phyloP scores from a whole-genome alignment of 30 jellyfish, hydroid and myxozoan species.

The Turritopsis dohrnii region DNA sequence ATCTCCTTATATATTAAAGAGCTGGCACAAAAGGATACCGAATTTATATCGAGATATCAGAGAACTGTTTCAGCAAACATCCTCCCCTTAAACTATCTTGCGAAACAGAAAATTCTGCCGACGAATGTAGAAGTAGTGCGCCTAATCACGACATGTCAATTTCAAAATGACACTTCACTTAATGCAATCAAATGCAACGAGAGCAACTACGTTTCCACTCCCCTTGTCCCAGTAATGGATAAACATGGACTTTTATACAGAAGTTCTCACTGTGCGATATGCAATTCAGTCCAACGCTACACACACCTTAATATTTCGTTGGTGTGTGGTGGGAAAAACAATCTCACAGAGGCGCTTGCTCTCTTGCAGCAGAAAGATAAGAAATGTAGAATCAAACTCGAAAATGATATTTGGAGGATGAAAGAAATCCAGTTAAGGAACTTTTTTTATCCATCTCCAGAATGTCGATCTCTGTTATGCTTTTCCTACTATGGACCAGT shows the following conservation, averaged over 20 bases:
- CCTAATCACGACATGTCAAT: background rate
- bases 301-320: background rate
- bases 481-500: background rate
- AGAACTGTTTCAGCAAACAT: background rate
- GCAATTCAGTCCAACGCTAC: background rate
- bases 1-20: background rate
- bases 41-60: background rate
- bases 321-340: background rate
- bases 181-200: background rate
- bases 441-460: background rate
- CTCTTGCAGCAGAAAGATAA: background rate
- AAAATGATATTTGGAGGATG: background rate
- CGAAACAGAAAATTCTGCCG: background rate
- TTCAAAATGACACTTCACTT: background rate
- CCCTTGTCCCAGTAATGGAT: background rate
- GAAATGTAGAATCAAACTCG: background rate
- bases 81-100: background rate
- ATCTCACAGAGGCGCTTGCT: background rate
- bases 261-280: background rate
- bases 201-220: background rate
- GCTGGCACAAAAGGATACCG: background rate
- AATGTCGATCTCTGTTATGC: background rate
- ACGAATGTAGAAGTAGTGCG: background rate
- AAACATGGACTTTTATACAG: background rate
- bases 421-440: background rate